Evolutionary conservation across 2,113 vertebrate species (phyloP), one percentile per base, ranked within the genome.

Genomic region (Nanorana parkeri): DNA sequence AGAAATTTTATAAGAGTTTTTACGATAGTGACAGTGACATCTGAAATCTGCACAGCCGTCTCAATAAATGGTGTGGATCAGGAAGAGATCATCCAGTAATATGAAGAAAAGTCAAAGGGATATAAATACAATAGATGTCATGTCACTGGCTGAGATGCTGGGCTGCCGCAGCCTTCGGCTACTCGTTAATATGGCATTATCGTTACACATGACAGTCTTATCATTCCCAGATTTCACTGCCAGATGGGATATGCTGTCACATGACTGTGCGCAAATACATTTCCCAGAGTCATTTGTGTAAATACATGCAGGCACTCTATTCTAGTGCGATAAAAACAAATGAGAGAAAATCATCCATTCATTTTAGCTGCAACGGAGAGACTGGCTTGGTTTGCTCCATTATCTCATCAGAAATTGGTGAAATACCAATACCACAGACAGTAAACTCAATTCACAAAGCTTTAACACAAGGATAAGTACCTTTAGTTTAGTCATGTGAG

Each of bases 151-250:
- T 24, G n/a, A 11, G 73, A 24, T 17, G n/a, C 32, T n/a, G 1
- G 60, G 36, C 61, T 10, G 51, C 11, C 11, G 3, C 41, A 24
- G 60, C 75, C 41, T 10, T 52, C 24, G 13, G 75, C 36, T 63
- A 52, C 75, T 77, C 41, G 17, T 77, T 77, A 77, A 63, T 64
- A 23, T 51, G 58, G 36, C 61, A 52, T 77, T 17, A 64, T 17
- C 29, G 36, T 17, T 54, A 52, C 75, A 77, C 36, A 77, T 65
- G 75, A 77, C 75, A 52, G n/a, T 24, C 24, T n/a, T 20, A 69
- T 32, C 56, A 84, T n/a, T 32, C 5, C 56, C 21, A 80, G 4
- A 6, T 23, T 28, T 54, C 17, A 77, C 24, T 47, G 5, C 21
- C 67, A 78, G 51, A 68, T 32, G 26, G 29, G 72, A 52, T 54